Conservation (phyloP, 2,113 vertebrate species). For the Arvicanthis niloticus region DNA sequence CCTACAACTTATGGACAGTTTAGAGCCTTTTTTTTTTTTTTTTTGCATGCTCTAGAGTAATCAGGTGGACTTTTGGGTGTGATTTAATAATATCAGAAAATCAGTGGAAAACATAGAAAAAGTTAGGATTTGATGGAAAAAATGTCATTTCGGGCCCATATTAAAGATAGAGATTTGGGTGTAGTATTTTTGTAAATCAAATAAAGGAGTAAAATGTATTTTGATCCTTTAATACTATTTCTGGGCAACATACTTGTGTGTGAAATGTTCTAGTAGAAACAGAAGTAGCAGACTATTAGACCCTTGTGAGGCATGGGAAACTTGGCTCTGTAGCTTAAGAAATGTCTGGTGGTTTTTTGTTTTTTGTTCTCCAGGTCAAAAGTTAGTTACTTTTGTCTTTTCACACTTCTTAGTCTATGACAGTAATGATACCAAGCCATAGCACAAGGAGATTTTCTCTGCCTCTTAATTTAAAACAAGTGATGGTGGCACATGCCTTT, state of each 20-base stretch:
- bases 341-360: conserved; percentile 47
- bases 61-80: conserved; percentile 64
- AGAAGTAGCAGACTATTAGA: conserved; percentile 42
- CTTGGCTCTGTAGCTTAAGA: conserved; percentile 35
- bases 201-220: conserved; percentile 77
- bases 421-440: background rate
- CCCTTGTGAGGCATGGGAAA: conserved; percentile 13
- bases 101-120: background rate
- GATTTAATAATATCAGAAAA: conserved; percentile 63
- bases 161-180: conserved; percentile 67
- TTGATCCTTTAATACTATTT: conserved; percentile 76
- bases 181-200: conserved; percentile 68
- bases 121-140: conserved; percentile 53
- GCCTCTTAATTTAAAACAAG: conserved; percentile 34
- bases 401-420: background rate
- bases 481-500: background rate
- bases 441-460: conserved; percentile 42
- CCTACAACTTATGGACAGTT: conserved; percentile 43
- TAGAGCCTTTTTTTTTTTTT: conserved; percentile 58
- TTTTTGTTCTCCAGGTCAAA: conserved; percentile 24
- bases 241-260: background rate
- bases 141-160: conserved; percentile 66
- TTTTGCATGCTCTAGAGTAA: conserved; percentile 80
- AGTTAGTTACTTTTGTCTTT: conserved; percentile 3
- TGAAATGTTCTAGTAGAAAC: conserved; percentile 43